Conservation (phyloP, 2,797 vertebrate species). For the Bucorvus abyssinicus region DNA sequence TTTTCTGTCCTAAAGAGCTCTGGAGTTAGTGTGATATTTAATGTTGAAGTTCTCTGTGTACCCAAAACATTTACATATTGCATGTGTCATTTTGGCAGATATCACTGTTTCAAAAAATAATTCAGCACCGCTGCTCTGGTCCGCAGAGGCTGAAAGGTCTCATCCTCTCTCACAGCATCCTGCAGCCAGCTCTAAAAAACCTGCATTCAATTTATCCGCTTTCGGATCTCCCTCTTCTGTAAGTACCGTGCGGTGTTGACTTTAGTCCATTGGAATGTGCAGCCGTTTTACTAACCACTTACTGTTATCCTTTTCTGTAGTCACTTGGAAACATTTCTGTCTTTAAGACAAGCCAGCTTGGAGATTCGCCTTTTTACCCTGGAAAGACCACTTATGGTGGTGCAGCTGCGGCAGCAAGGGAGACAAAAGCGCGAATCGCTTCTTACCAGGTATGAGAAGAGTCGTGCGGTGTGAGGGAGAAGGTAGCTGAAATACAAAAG, state of each 20-base stretch:
- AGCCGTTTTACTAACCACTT: slow-evolving; percentile 47
- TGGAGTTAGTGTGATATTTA: not conserved
- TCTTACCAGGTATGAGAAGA: slow-evolving; percentile 86
- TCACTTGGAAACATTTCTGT: slow-evolving; percentile 86
- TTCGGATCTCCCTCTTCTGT: slow-evolving; percentile 84
- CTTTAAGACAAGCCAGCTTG: slow-evolving; percentile 90
- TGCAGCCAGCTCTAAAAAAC: slow-evolving; percentile 88
- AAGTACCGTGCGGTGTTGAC: slow-evolving; percentile 56
- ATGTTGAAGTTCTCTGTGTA: not conserved
- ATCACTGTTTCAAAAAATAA: slow-evolving; percentile 88
- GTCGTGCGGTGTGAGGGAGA: not conserved
- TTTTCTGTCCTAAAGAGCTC: not conserved
- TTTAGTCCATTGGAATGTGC: not conserved
- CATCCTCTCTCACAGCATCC: slow-evolving; percentile 83
- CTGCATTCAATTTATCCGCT: slow-evolving; percentile 94
- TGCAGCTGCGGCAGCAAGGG: slow-evolving; percentile 83
- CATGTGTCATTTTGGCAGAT: slow-evolving; percentile 78
- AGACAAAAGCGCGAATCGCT: slow-evolving; percentile 78
- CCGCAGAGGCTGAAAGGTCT: slow-evolving; percentile 88
- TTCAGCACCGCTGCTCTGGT: slow-evolving; percentile 90
- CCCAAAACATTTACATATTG: not conserved
- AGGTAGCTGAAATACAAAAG: not conserved
- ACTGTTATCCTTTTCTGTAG: slow-evolving; percentile 67
- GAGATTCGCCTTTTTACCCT: slow-evolving; percentile 95
- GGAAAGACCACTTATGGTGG: slow-evolving; percentile 97